Evolutionary conservation across 1,140 invertebrate genomes (phyloP).

Genomic region (Drosophila malerkotliana): DNA sequence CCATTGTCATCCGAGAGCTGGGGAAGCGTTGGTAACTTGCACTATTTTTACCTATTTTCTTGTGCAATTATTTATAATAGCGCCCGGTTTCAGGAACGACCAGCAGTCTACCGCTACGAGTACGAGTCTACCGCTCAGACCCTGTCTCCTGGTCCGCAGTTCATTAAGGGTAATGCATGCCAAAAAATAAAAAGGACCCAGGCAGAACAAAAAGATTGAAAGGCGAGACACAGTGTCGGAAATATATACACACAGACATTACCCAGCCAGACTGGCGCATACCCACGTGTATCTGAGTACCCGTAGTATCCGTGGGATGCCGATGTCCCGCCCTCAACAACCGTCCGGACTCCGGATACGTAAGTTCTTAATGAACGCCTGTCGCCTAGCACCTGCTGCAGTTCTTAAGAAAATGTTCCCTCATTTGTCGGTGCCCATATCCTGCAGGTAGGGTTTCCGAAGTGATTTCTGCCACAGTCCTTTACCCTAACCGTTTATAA

Average conservation of each 20-base stretch:
- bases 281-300: slow-evolving; percentile 11
- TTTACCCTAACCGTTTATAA: slow-evolving; percentile 50
- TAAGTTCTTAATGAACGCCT: slow-evolving; percentile 56
- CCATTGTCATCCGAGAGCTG: slow-evolving; percentile 41
- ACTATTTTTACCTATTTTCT: slow-evolving; percentile 73
- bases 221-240: slow-evolving; percentile 64
- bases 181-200: slow-evolving; percentile 42
- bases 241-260: slow-evolving; percentile 7
- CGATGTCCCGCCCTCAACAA: not conserved
- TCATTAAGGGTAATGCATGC: slow-evolving; percentile 81
- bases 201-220: slow-evolving; percentile 28
- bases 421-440: slow-evolving; percentile 47
- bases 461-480: slow-evolving; percentile 31
- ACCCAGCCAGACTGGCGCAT: slow-evolving; percentile 5
- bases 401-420: slow-evolving; percentile 57
- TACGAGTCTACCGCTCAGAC: slow-evolving; percentile 24
- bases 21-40: slow-evolving; percentile 46
- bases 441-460: slow-evolving; percentile 31
- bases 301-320: slow-evolving; percentile 37
- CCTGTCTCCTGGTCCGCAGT: slow-evolving; percentile 37
- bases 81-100: slow-evolving; percentile 48
- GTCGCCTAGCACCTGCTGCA: slow-evolving; percentile 64
- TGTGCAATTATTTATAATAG: slow-evolving; percentile 81
- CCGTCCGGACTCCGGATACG: not conserved
- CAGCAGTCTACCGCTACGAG: no score